These are phyloP conservation scores for Pardosa pseudoannulata DNA, from an alignment of 2,888 invertebrate genomes.

Conservation along the genomic window DNA sequence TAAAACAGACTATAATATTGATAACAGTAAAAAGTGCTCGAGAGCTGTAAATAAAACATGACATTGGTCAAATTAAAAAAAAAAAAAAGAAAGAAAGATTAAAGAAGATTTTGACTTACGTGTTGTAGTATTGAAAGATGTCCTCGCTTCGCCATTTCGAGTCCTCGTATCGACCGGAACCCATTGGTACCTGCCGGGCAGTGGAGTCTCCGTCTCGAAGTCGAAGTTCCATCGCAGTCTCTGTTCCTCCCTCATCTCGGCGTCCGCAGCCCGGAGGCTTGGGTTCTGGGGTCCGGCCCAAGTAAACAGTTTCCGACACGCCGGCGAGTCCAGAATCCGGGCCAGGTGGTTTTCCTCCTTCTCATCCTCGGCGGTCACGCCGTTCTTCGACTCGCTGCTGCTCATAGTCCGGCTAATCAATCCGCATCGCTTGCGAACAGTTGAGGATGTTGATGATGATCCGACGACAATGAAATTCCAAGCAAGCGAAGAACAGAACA, in stretches of 20 bases:
- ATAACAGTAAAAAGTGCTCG: no score
- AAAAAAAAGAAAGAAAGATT: no score
- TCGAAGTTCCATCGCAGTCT: constrained; percentile 72
- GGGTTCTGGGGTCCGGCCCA: background rate
- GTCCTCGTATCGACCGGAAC: background rate
- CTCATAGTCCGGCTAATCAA: background rate
- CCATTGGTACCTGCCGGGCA: constrained; percentile 73
- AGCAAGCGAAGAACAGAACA: no score
- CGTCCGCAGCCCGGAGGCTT: background rate
- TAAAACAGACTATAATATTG: no score
- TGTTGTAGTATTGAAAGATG: no score
- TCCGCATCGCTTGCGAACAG: no score
- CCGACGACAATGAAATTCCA: no score
- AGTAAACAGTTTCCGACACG: constrained; percentile 38
- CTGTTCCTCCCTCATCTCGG: constrained; percentile 34
- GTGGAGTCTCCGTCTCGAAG: constrained; percentile 70
- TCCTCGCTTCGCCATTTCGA: background rate
- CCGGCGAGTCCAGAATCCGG: constrained; percentile 29
- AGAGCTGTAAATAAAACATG: no score
- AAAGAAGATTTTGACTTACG: no score
- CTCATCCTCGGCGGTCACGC: background rate
- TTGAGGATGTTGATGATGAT: no score
- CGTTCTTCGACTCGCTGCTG: background rate
- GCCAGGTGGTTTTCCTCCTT: background rate
- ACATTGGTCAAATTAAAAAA: no score